Evolutionary conservation across 2,888 invertebrate genomes (phyloP).

Genomic region (Netelia melanura): DNA sequence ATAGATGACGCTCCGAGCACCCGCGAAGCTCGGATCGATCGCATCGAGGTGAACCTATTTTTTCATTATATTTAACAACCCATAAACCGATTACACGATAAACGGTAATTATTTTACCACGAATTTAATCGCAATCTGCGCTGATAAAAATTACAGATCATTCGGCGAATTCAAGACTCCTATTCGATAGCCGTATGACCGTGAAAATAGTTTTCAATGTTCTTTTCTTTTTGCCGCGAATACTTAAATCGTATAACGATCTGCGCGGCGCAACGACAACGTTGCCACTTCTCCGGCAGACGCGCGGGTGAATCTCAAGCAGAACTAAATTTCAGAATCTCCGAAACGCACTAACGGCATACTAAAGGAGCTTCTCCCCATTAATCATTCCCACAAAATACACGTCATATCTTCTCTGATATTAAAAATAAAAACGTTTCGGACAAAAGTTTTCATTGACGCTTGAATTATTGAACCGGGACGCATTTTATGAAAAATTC

Average conservation of each 20-base stretch:
- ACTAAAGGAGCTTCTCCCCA: neutral
- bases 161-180: neutral
- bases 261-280: slow-evolving; percentile 78
- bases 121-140: slow-evolving; percentile 3
- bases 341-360: neutral
- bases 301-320: slow-evolving; percentile 42
- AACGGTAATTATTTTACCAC: slow-evolving; percentile 66
- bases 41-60: slow-evolving; percentile 76
- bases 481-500: slow-evolving; percentile 35
- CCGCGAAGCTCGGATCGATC: slow-evolving; percentile 80
- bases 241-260: slow-evolving; percentile 83
- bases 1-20: slow-evolving; percentile 71
- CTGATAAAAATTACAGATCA: slow-evolving; percentile 39
- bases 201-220: slow-evolving; percentile 73
- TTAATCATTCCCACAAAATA: neutral
- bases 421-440: neutral
- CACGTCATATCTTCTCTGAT: neutral
- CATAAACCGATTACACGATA: slow-evolving; percentile 52
- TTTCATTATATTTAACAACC: slow-evolving; percentile 77
- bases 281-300: slow-evolving; percentile 76
- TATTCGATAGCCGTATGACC: slow-evolving; percentile 60
- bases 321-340: slow-evolving; percentile 28
- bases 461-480: neutral
- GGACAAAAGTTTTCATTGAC: neutral
- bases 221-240: slow-evolving; percentile 84